These are phyloP conservation scores for Drosophila rellima DNA, from an alignment of 2,888 invertebrate species.

Conservation along the genomic window DNA sequence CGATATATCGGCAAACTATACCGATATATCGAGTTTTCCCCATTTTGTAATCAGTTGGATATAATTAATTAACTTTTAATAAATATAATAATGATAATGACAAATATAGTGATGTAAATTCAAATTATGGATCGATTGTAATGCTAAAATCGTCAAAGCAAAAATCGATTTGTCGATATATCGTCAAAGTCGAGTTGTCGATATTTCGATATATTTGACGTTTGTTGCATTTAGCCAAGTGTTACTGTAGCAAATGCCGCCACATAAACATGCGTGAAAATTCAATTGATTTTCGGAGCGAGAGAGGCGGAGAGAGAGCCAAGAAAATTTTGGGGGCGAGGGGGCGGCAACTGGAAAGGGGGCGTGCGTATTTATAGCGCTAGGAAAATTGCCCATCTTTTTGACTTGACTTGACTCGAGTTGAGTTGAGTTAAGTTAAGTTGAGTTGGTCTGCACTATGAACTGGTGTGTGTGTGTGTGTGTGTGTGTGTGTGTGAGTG, in stretches of 20 bases:
- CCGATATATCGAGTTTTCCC: too few species aligned
- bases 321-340: not conserved
- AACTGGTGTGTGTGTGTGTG: conserved; percentile 10
- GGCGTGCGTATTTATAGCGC: conserved; percentile 72
- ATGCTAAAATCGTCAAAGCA: too few species aligned
- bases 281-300: conserved; percentile 72
- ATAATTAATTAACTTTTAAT: too few species aligned
- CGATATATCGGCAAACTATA: too few species aligned
- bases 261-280: conserved; percentile 79
- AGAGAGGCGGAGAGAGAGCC: not conserved
- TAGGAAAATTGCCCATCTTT: conserved; percentile 66
- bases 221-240: not conserved
- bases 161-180: too few species aligned
- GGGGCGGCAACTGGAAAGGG: conserved; percentile 30
- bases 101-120: too few species aligned
- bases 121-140: too few species aligned
- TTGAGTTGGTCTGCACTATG: conserved; percentile 25
- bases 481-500: conserved; percentile 35
- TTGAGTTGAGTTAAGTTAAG: conserved; percentile 16
- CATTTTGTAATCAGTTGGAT: too few species aligned
- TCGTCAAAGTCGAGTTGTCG: too few species aligned
- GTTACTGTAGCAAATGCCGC: conserved; percentile 45
- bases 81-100: too few species aligned
- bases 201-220: too few species aligned
- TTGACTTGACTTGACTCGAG: conserved; percentile 24